A percentile compares a stretch with the other conserved stretches of the same genome.
Conservation (phyloP, 2,888 invertebrate genomes). For the Trichacis sp. region DNA sequence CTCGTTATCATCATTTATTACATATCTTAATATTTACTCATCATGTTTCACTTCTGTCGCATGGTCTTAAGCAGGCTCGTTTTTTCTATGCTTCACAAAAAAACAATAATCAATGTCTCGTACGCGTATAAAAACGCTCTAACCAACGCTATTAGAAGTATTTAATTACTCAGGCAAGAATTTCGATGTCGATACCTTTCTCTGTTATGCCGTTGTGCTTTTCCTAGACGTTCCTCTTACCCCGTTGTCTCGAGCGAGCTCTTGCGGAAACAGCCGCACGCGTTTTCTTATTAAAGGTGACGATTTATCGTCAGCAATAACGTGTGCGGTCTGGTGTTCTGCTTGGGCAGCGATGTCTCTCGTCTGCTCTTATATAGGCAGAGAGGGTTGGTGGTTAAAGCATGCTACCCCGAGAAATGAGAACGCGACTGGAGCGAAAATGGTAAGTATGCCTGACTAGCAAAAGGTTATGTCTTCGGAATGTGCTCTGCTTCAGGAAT, state of each 20-base stretch:
- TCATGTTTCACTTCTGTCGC: too few species aligned
- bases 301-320: slow-evolving; percentile 68
- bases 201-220: slow-evolving; percentile 20
- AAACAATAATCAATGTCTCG: too few species aligned
- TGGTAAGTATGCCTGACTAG: slow-evolving; percentile 30
- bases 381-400: slow-evolving; percentile 15
- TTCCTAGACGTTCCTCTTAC: slow-evolving; percentile 20
- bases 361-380: slow-evolving; percentile 17
- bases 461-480: slow-evolving; percentile 16
- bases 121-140: too few species aligned
- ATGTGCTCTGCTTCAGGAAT: slow-evolving; percentile 19
- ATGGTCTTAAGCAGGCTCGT: too few species aligned
- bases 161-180: slow-evolving; percentile 21
- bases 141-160: not conserved
- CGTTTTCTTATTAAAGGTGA: slow-evolving; percentile 66
- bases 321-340: slow-evolving; percentile 61
- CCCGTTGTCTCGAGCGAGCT: slow-evolving; percentile 28
- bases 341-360: slow-evolving; percentile 40
- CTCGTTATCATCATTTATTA: too few species aligned
- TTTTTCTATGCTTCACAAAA: too few species aligned
- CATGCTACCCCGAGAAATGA: not conserved
- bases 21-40: too few species aligned
- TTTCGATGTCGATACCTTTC: slow-evolving; percentile 13
- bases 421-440: slow-evolving; percentile 15
- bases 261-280: slow-evolving; percentile 37